Evolutionary conservation across 2,797 vertebrate genomes (phyloP), one percentile per base, ranked within the genome.

Genomic region (Mus spretus): DNA sequence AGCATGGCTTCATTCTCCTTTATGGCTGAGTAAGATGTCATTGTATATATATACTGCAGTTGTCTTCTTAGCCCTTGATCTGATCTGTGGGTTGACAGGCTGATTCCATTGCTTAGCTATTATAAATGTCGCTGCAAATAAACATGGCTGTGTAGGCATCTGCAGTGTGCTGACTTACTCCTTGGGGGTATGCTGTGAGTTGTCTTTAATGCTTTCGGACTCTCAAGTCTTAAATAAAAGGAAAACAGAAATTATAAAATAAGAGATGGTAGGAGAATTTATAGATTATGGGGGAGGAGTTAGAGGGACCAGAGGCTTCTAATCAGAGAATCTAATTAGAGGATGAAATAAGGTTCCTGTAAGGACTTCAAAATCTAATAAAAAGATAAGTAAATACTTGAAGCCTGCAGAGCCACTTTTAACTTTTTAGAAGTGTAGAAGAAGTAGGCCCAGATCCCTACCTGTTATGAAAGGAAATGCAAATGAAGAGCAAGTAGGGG

Each of bases 321-420:
- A 77, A 53, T 87, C 55, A 92, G 3, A 85, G 53, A 19, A 93
- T 19, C 63, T 67, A 72, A 81, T 90, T 78, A 96, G 12, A 47
- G 12, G 10, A 37, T 53, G 14, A 87, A 67, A 89, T n/a, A 95
- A 79, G 28, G 0, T 24, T 74, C 75, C 20, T 28, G 12, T n/a
- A 87, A 78, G 83, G 59, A 20, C n/a, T 40, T 74, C 63, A 92
- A 57, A 93, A n/a, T 90, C 79, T 93, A 84, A 59, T 57, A 72
- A 88, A 84, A 89, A 53, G 55, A 63, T 55, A 80, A 85, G 17
- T 37, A 93, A 80, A 85, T 80, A 83, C 24, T 7, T 50, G 40
- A 37, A 75, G 12, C 13, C n/a, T 5, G 28, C 2, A 57, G 59
- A 8, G 17, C 1, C 11, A 65, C 37, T 17, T 63, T 79, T 55